phyloP scores from a whole-genome alignment of 2,113 vertebrate genomes.

The Sciurus niger region DNA sequence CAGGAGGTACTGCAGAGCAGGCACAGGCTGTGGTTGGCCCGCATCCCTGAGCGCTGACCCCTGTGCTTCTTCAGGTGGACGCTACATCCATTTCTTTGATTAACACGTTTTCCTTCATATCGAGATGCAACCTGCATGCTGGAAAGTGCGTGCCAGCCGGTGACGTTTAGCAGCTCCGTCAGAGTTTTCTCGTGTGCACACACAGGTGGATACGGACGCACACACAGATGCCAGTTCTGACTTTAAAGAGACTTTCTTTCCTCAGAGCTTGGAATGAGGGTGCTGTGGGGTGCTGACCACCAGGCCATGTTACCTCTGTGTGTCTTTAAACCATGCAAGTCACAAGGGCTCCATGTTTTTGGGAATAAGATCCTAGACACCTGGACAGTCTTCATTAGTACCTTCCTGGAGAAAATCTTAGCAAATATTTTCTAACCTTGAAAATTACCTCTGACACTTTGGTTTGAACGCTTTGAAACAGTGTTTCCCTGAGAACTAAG shows the following conservation, averaged over 20 bases:
- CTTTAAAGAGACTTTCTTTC: background rate
- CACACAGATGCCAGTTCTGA: background rate
- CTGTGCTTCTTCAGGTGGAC: background rate
- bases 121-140: background rate
- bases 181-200: background rate
- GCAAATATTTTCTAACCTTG: background rate
- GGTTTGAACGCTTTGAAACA: background rate
- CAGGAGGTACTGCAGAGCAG: background rate
- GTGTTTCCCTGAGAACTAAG: background rate
- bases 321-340: background rate
- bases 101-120: background rate
- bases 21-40: no score
- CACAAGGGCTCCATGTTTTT: background rate
- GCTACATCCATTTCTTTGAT: background rate
- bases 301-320: fast-evolving
- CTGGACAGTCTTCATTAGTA: background rate
- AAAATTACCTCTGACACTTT: background rate
- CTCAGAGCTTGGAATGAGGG: background rate
- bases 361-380: background rate
- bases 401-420: background rate
- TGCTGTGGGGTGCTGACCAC: no score
- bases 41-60: background rate
- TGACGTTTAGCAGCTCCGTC: background rate
- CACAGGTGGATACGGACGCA: fast-evolving
- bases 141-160: background rate